Conservation (phyloP, 1,140 invertebrate genomes). For the Drosophila ananassae region DNA sequence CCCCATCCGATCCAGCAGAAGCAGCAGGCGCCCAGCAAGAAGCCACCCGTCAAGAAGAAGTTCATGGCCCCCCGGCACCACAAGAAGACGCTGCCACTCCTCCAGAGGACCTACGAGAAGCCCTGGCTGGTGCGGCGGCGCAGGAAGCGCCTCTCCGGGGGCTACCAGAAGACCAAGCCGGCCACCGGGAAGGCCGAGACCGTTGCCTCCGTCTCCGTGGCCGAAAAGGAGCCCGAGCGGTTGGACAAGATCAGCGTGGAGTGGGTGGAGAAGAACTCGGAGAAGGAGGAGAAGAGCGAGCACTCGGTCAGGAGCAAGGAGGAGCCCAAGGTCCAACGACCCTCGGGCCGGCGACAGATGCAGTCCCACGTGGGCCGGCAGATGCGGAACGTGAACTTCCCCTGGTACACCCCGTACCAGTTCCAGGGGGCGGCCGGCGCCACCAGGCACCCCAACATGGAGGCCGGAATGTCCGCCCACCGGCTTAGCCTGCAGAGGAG, state of each 20-base stretch:
- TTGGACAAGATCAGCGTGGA: not conserved
- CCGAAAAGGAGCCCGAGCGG: not conserved
- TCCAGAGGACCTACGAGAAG: constrained; percentile 21
- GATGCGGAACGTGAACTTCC: not conserved
- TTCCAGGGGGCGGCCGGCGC: constrained; percentile 33
- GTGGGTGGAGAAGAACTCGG: not conserved
- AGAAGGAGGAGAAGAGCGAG: not conserved
- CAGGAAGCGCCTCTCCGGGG: not conserved
- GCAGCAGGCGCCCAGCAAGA: not conserved
- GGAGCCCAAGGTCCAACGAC: not conserved
- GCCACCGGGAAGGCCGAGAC: not conserved
- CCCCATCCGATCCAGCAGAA: not conserved
- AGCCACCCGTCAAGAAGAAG: not conserved
- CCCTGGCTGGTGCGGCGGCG: constrained; percentile 14
- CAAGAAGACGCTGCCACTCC: not conserved
- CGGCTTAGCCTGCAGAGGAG: not conserved
- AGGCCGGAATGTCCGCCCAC: not conserved
- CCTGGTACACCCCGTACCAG: constrained; percentile 37
- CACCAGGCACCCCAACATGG: not conserved
- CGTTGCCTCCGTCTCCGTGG: not conserved
- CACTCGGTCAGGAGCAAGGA: not conserved
- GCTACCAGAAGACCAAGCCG: not conserved
- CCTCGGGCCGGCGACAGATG: too few relatives aligned
- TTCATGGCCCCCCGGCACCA: not conserved
- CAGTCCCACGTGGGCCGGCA: not conserved